Conservation (phyloP, 2,888 invertebrate species). For the Lasioglossum calceatum region DNA sequence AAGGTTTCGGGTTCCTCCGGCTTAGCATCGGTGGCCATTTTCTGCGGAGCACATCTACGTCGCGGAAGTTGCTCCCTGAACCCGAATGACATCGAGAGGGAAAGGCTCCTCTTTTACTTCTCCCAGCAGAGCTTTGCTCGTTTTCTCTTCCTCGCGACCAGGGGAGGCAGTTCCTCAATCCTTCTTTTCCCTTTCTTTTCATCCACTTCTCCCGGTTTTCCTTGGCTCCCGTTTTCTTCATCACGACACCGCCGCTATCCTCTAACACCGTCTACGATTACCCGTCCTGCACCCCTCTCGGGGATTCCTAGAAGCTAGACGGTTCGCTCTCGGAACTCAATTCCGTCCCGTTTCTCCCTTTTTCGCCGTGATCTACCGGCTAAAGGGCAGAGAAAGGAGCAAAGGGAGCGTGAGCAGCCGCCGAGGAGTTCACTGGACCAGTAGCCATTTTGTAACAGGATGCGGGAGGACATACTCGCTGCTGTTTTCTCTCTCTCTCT, state of each 20-base stretch:
- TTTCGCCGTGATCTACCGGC: constrained; percentile 26
- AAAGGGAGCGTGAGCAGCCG: constrained; percentile 32
- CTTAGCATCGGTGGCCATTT: constrained; percentile 57
- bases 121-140: constrained; percentile 13
- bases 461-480: constrained; percentile 1
- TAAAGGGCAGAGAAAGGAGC: constrained; percentile 22
- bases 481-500: neutral
- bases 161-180: neutral
- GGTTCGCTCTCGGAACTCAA: constrained; percentile 53
- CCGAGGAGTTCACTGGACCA: constrained; percentile 38
- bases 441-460: constrained; percentile 48
- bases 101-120: constrained; percentile 62
- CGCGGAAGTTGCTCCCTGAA: constrained; percentile 64
- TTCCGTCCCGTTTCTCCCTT: constrained; percentile 51
- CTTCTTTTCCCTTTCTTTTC: constrained; percentile 2
- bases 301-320: constrained; percentile 63
- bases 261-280: constrained; percentile 15
- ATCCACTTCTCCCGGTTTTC: constrained; percentile 22
- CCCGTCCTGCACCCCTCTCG: neutral
- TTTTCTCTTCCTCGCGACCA: neutral
- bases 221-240: constrained; percentile 8
- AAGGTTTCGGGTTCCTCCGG: constrained; percentile 50
- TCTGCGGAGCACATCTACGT: constrained; percentile 59
- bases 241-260: constrained; percentile 4
- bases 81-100: constrained; percentile 62